Base-by-base conservation (phyloP, 1,140 invertebrate species). In the Ridgeia piscesae region DNA sequence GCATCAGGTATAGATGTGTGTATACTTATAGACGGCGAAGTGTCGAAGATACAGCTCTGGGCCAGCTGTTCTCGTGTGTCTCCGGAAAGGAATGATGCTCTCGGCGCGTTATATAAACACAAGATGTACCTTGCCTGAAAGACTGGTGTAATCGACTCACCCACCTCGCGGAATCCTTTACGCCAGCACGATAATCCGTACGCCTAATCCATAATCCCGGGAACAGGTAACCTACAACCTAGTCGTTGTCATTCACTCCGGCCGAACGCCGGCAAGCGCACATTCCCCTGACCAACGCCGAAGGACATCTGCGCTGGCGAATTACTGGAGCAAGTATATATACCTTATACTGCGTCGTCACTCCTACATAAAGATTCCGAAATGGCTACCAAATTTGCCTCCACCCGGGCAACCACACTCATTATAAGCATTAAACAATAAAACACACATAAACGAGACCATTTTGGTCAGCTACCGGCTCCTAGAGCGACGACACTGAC, bases 381-480 rank as follows among this genome's bases (percentile, higher is more conserved):
- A 77, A 77, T 77, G 58, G 58, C 58, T 77, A 77, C 58, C 58
- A 77, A 77, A 77, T 77, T 77, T 77, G 58, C 58, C 58, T 77
- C 58, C 14, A 77, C 58, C 58, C 14, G 58, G 58, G 58, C 58
- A 77, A 77, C 58, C 58, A 77, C 58, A 77, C 58, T 77, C 58
- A 77, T 77, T 77, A 77, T 77, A 77, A 77, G 58, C 58, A 77
- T 77, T 77, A 77, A 77, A 77, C 58, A 77, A 77, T 77, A 77
- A 77, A 77, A 77, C 17, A 77, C 58, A 77, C 58, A 77, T 77
- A 77, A 77, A 77, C 58, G 58, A 77, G 58, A 77, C 58, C 58
- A 77, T 77, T 77, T 77, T 77, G 58, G 58, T 77, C 58, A 77
- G 58, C 58, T 77, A 77, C 58, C 58, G 58, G 27, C 58, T 77